These are phyloP conservation scores for Diplodus sargus DNA, from an alignment of 2,797 vertebrate genomes.

Conservation along the genomic window DNA sequence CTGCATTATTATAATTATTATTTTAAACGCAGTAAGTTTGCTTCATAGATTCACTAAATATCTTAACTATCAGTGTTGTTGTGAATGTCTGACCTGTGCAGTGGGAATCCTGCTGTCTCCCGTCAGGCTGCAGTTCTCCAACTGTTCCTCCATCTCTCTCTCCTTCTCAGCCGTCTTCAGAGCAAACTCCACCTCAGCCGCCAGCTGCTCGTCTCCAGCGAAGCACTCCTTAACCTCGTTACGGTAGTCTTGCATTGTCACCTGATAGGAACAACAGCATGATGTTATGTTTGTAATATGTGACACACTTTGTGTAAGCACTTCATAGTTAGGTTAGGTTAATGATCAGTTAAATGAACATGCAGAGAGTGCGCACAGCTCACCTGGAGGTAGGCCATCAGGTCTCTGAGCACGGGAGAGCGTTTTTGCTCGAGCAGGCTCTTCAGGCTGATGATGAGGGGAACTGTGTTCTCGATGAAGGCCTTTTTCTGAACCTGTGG, in stretches of 20 bases:
- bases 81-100: slow-evolving; percentile 40
- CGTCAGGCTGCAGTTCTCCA: slow-evolving; percentile 55
- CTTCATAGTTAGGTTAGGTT: no score
- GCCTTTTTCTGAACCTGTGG: slow-evolving; percentile 94
- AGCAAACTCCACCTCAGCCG: slow-evolving; percentile 92
- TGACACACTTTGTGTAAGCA: neutral
- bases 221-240: slow-evolving; percentile 93
- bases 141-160: slow-evolving; percentile 76
- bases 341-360: neutral
- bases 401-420: slow-evolving; percentile 90
- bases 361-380: slow-evolving; percentile 9
- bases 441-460: slow-evolving; percentile 92
- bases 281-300: neutral
- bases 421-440: slow-evolving; percentile 89
- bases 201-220: slow-evolving; percentile 91
- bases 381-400: slow-evolving; percentile 94
- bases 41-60: neutral
- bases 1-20: no score
- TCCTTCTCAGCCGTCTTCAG: slow-evolving; percentile 90
- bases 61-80: neutral
- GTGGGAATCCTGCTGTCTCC: neutral
- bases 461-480: slow-evolving; percentile 93
- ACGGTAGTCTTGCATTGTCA: slow-evolving; percentile 92
- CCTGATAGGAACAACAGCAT: slow-evolving; percentile 59
- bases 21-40: neutral